A percentile compares a stretch with the other conserved stretches of the same genome.
phyloP scores from a whole-genome alignment of 2,888 invertebrate genomes.

The Epistrophe eligans region DNA sequence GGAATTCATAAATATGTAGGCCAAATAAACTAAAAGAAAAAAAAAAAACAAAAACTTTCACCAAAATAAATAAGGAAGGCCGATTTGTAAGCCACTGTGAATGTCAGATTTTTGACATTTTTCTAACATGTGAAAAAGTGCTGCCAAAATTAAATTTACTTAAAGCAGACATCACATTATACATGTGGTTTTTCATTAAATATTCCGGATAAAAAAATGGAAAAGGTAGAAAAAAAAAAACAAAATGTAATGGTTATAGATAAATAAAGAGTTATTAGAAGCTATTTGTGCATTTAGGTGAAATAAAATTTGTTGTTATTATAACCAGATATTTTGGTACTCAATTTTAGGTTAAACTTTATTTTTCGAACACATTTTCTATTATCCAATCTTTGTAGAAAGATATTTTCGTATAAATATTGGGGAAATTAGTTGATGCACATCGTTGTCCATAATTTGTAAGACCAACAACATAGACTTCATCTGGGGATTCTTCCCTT shows the following conservation, averaged over 20 bases:
- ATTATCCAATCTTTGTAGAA: slow-evolving; percentile 56
- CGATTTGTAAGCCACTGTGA: slow-evolving; percentile 17
- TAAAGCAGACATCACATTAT: not conserved
- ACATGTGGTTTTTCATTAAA: too few species aligned
- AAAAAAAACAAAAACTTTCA: slow-evolving; percentile 46
- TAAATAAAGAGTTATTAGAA: too few species aligned
- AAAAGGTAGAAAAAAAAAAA: too few species aligned
- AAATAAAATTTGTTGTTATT: not conserved
- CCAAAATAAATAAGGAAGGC: slow-evolving; percentile 12
- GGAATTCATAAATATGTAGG: slow-evolving; percentile 29
- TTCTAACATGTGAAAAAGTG: not conserved
- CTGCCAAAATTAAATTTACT: slow-evolving; percentile 22
- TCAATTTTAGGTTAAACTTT: not conserved
- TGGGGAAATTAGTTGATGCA: slow-evolving; percentile 51
- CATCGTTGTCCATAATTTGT: slow-evolving; percentile 60
- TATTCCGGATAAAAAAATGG: too few species aligned
- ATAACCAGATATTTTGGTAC: not conserved
- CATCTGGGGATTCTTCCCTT: not conserved
- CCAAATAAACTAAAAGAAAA: not conserved
- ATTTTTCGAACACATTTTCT: slow-evolving; percentile 2
- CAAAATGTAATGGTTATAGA: too few species aligned
- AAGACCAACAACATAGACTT: slow-evolving; percentile 40
- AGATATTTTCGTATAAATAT: slow-evolving; percentile 57
- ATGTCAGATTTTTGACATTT: slow-evolving; percentile 3
- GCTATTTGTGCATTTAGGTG: too few species aligned